Evolutionary conservation across 1,140 invertebrate genomes (phyloP), one percentile per base, ranked within the genome.

Genomic region (Tetragonula clypearis): DNA sequence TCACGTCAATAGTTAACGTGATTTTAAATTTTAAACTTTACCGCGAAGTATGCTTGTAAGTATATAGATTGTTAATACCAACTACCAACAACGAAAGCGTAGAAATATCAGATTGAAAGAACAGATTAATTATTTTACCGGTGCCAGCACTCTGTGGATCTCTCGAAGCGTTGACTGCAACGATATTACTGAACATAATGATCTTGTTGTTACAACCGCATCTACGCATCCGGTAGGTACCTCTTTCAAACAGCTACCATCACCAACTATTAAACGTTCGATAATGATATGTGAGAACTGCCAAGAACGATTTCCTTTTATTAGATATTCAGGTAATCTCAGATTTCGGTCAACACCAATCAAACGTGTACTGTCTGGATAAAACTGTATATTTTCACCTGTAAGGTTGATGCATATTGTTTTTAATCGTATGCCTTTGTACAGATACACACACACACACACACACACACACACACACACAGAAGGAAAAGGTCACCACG

Each of bases 311-410:
- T 92, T 88, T 2, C 91, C 91, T 55, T 88, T 89, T 15, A 89
- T 86, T 41, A 95, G 77, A 81, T 94, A 95, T 30, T 93, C 91
- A 17, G 77, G 87, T 23, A 95, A 68, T 84, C 90, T 94, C 1
- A 84, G 55, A 76, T 95, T 95, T 90, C 93, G 93, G 77, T 94
- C 94, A 15, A 95, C 92, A 26, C 88, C 86, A 35, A 94, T 94
- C 6, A 94, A 90, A 75, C 92, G 92, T 26, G 91, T 90, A 21
- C 87, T 91, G 14, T 92, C 84, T 2, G 93, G 93, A 85, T 94
- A 94, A 85, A 92, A 94, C 49, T 87, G 92, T 77, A 94, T 92
- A 81, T 94, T 94, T 80, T 94, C 92, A 41, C 93, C 93, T 94
- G 65, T 4, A 88, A 91, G 72, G 0, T 88, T 80, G n/a, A 30